Evolutionary conservation across 2,888 invertebrate genomes (phyloP).

Genomic region (Acrobasis suavella): DNA sequence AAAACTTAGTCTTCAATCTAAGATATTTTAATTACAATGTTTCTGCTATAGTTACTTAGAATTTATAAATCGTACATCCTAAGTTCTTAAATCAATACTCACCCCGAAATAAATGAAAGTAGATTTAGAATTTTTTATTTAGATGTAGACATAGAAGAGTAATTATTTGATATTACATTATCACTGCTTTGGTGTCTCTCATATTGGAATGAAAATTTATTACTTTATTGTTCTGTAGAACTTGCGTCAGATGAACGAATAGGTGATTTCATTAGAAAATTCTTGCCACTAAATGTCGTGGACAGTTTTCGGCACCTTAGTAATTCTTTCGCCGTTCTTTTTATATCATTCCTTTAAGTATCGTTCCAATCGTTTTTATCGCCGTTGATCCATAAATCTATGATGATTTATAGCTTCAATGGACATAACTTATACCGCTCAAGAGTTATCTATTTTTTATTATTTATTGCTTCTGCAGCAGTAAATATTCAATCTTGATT

Average conservation of each 20-base stretch:
- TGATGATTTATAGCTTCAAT: conserved; percentile 44
- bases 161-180: conserved; percentile 6
- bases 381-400: conserved; percentile 31
- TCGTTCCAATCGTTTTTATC: conserved; percentile 31
- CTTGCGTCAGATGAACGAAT: conserved; percentile 13
- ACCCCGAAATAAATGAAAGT: background rate
- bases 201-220: conserved; percentile 17
- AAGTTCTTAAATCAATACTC: background rate
- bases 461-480: background rate
- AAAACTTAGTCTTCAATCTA: background rate
- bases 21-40: background rate
- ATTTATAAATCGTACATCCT: background rate
- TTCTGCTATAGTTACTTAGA: background rate
- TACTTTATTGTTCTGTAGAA: conserved; percentile 21
- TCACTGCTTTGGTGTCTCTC: background rate
- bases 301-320: conserved; percentile 34
- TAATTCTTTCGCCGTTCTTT: conserved; percentile 20
- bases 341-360: conserved; percentile 33
- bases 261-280: conserved; percentile 23
- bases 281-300: conserved; percentile 25
- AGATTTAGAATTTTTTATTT: too few species aligned
- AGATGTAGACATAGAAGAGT: background rate
- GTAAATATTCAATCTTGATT: background rate
- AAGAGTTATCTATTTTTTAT: background rate
- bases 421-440: conserved; percentile 34